phyloP scores from a whole-genome alignment of 2,113 vertebrate species.

The Sinocyclocheilus rhinocerous region DNA sequence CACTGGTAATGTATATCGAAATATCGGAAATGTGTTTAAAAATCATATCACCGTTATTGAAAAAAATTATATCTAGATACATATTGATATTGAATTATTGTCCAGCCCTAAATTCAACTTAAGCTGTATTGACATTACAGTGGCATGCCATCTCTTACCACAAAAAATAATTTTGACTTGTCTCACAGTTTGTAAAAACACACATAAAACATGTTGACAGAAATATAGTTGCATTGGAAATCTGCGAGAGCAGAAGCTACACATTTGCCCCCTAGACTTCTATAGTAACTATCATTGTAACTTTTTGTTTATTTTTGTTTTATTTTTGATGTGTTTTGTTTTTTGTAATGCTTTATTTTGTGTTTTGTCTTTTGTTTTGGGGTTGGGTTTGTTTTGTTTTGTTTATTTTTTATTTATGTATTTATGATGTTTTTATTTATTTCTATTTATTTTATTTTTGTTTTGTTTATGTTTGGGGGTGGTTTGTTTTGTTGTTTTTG shows the following conservation, averaged over 20 bases:
- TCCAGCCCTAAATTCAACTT: background rate
- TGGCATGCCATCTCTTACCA: background rate
- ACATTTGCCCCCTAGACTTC: background rate
- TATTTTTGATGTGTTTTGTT: background rate
- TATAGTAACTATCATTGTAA: background rate
- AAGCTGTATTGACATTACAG: background rate
- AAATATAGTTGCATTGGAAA: background rate
- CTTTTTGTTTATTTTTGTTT: background rate
- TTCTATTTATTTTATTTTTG: background rate
- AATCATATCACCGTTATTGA: too few species aligned
- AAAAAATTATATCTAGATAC: too few species aligned
- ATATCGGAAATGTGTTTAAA: too few species aligned
- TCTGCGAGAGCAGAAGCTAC: background rate
- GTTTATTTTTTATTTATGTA: background rate
- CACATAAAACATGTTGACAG: background rate
- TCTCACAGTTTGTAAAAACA: background rate
- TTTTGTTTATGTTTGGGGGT: background rate
- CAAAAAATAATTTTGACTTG: background rate
- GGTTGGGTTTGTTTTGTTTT: background rate
- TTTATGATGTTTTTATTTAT: background rate
- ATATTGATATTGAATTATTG: too few species aligned
- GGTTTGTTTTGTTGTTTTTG: background rate
- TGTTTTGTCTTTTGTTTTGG: background rate
- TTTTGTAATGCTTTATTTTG: background rate
- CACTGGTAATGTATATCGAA: too few species aligned